A percentile compares a stretch with the other conserved stretches of the same genome.
Evolutionary conservation across 2,888 invertebrate genomes (phyloP).

Genomic region (Pasiphila rectangulata): DNA sequence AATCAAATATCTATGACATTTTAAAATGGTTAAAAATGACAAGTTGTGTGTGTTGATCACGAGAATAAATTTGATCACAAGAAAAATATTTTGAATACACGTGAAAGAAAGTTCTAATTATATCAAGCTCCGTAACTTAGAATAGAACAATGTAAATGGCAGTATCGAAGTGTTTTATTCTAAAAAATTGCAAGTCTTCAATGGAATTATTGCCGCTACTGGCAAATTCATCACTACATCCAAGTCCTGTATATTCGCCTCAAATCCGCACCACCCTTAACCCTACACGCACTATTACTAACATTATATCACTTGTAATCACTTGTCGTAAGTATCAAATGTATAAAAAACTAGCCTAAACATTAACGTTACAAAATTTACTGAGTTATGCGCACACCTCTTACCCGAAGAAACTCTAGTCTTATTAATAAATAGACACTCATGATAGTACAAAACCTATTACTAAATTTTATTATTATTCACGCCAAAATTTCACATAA

Average conservation of each 20-base stretch:
- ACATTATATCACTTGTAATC: constrained; percentile 77
- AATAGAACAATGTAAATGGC: constrained; percentile 69
- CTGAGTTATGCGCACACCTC: constrained; percentile 67
- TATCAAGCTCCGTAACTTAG: constrained; percentile 44
- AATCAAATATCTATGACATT: too few relatives aligned
- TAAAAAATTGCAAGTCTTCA: constrained; percentile 74
- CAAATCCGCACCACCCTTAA: constrained; percentile 75
- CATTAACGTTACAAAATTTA: constrained; percentile 66
- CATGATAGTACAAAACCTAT: constrained; percentile 69
- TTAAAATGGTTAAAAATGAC: too few relatives aligned
- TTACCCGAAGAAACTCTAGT: constrained; percentile 70
- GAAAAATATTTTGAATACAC: too few relatives aligned
- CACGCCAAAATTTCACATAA: constrained; percentile 53
- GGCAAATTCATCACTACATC: constrained; percentile 48
- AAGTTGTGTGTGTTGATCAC: too few relatives aligned
- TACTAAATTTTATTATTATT: constrained; percentile 52
- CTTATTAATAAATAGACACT: constrained; percentile 76
- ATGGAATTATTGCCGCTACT: constrained; percentile 69
- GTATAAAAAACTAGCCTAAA: constrained; percentile 76
- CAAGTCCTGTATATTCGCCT: constrained; percentile 44
- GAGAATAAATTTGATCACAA: too few relatives aligned
- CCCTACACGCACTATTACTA: constrained; percentile 70
- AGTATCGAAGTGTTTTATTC: constrained; percentile 66
- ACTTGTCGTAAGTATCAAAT: constrained; percentile 80
- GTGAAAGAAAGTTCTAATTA: too few relatives aligned